A percentile compares a stretch with the other conserved stretches of the same genome.
Evolutionary conservation across 2,888 invertebrate species (phyloP).

Genomic region (Palloptera scutellata): DNA sequence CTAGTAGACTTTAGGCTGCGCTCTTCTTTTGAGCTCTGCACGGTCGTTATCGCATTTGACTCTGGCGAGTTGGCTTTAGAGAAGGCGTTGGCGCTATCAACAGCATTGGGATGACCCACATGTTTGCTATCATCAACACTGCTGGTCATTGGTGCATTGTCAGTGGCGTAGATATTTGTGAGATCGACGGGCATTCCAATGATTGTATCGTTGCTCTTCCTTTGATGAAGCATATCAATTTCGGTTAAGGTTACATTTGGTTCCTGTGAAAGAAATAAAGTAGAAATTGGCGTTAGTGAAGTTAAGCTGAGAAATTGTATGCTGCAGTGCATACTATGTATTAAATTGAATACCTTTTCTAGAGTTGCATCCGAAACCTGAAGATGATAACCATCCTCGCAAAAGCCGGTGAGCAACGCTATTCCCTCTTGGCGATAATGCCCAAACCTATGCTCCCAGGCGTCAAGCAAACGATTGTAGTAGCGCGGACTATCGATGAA

Average conservation of each 20-base stretch:
- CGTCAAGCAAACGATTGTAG: conserved; percentile 90
- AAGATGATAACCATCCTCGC: conserved; percentile 76
- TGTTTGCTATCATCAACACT: no score
- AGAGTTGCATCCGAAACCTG: conserved; percentile 69
- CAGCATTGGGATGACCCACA: background rate
- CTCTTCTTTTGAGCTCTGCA: background rate
- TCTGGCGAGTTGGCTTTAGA: conserved; percentile 25
- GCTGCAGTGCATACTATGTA: background rate
- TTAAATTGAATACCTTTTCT: no score
- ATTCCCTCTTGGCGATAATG: conserved; percentile 69
- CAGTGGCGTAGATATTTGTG: background rate
- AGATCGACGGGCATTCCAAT: conserved; percentile 15
- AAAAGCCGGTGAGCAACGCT: conserved; percentile 70
- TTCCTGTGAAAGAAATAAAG: conserved; percentile 45
- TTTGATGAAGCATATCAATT: conserved; percentile 59
- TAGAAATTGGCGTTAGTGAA: background rate
- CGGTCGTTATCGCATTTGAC: conserved; percentile 16
- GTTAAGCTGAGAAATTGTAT: background rate
- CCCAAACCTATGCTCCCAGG: conserved; percentile 84
- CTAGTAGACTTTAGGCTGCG: background rate
- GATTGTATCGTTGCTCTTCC: conserved; percentile 49
- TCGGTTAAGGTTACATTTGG: conserved; percentile 58
- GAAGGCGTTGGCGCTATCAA: conserved; percentile 25
- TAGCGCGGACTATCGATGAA: conserved; percentile 86
- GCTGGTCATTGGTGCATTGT: background rate